These are phyloP conservation scores for Whitmania pigra DNA, from an alignment of 1,140 invertebrate species.

Conservation along the genomic window DNA sequence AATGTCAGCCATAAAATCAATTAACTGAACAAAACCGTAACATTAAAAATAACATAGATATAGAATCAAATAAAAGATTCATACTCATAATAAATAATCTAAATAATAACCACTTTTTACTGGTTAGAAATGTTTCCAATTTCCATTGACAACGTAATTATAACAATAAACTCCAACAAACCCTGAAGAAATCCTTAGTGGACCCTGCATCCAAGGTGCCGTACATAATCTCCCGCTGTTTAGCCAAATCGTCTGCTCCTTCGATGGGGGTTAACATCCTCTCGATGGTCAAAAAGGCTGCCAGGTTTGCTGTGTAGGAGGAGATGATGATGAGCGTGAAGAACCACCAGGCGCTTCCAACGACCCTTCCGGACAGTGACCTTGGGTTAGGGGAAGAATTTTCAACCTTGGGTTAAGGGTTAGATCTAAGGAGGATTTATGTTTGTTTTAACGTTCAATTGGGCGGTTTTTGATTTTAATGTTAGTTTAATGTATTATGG, in stretches of 20 bases:
- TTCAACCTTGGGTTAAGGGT: too few species aligned
- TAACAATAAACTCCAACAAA: neutral
- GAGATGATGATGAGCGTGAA: constrained; percentile 96
- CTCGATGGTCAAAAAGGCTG: constrained; percentile 81
- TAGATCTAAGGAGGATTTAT: too few species aligned
- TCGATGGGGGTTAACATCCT: constrained; percentile 26
- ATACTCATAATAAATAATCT: too few species aligned
- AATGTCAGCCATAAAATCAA: too few species aligned
- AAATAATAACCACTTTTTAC: neutral
- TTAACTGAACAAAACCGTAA: too few species aligned
- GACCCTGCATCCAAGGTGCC: constrained; percentile 58
- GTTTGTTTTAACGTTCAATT: too few species aligned
- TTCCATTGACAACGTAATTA: neutral
- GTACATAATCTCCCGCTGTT: constrained; percentile 29
- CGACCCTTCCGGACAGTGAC: constrained; percentile 55
- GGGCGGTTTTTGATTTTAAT: too few species aligned
- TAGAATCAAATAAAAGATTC: too few species aligned
- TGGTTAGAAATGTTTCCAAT: neutral
- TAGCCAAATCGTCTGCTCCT: constrained; percentile 26
- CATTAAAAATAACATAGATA: too few species aligned
- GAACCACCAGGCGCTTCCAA: constrained; percentile 93
- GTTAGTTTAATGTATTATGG: too few species aligned
- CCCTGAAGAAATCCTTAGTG: constrained; percentile 72
- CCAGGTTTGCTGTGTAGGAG: constrained; percentile 93
- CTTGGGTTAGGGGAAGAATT: neutral